These are phyloP conservation scores for Lophius americanus DNA, from an alignment of 2,797 vertebrate genomes.

Conservation along the genomic window DNA sequence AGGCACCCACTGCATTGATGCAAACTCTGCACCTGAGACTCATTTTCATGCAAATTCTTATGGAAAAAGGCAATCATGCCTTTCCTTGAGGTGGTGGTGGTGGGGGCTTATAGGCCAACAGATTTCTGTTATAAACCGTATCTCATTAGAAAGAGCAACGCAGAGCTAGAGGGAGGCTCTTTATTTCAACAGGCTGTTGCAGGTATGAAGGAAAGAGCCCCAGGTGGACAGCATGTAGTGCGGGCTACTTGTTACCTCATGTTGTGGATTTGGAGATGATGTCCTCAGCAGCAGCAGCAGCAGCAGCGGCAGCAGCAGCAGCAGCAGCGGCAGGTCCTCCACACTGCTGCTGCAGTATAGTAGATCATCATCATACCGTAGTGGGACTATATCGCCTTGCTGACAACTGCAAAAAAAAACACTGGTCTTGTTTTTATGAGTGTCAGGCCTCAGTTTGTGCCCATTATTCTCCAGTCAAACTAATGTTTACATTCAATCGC, in stretches of 20 bases:
- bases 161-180: slow-evolving; percentile 35
- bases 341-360: not conserved
- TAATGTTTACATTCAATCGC: not conserved
- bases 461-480: not conserved
- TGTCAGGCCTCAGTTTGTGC: not conserved
- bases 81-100: not conserved
- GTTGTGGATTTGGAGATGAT: slow-evolving; percentile 58
- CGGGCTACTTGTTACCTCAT: slow-evolving; percentile 65
- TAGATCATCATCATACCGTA: not conserved
- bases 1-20: slow-evolving; percentile 46
- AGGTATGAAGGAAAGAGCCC: slow-evolving; percentile 40
- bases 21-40: slow-evolving; percentile 45
- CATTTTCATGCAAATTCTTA: slow-evolving; percentile 23
- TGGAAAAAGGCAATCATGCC: slow-evolving; percentile 3
- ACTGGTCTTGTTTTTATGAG: too few relatives aligned
- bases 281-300: not conserved
- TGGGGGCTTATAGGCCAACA: too few relatives aligned
- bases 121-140: not conserved
- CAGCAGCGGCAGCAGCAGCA: too few relatives aligned
- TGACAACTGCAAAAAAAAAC: not conserved
- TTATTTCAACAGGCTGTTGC: slow-evolving; percentile 80
- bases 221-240: slow-evolving; percentile 58
- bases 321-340: too few relatives aligned
- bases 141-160: slow-evolving; percentile 10
- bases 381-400: too few relatives aligned